Evolutionary conservation across 2,888 invertebrate species (phyloP).

Genomic region (Orthosia gracilis): DNA sequence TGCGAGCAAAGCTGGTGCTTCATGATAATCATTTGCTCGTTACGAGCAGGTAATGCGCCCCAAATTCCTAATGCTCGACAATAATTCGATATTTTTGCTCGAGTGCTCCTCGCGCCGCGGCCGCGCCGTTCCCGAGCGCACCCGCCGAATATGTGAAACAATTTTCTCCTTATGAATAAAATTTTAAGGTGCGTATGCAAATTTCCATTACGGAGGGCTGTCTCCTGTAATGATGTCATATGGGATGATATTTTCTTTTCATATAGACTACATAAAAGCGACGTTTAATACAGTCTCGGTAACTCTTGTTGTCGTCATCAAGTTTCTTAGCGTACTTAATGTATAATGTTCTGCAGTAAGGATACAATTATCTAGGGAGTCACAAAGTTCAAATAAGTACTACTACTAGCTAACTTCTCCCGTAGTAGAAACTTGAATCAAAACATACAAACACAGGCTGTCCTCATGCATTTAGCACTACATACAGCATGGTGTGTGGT

Average conservation of each 20-base stretch:
- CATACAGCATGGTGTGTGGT: not conserved
- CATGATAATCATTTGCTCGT: slow-evolving; percentile 73
- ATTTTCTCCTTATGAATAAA: slow-evolving; percentile 91
- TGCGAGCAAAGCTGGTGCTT: slow-evolving; percentile 33
- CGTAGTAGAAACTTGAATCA: not conserved
- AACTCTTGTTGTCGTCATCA: slow-evolving; percentile 67
- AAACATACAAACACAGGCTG: not conserved
- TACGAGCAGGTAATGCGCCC: slow-evolving; percentile 76
- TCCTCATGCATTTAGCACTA: not conserved
- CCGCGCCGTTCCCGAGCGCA: slow-evolving; percentile 61
- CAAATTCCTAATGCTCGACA: slow-evolving; percentile 80
- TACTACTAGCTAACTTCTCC: not conserved
- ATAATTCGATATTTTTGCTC: slow-evolving; percentile 87
- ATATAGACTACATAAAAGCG: slow-evolving; percentile 81
- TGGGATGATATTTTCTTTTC: slow-evolving; percentile 85
- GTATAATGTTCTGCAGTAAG: not conserved
- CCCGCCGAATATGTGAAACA: slow-evolving; percentile 83
- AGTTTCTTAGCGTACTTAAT: slow-evolving; percentile 25
- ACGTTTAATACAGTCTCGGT: slow-evolving; percentile 76
- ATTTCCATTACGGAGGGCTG: slow-evolving; percentile 87
- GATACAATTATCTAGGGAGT: not conserved
- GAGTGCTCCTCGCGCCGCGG: slow-evolving; percentile 74
- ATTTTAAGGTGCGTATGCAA: slow-evolving; percentile 90
- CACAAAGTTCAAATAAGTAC: not conserved
- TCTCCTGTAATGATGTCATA: slow-evolving; percentile 86